phyloP scores from a whole-genome alignment of 2,888 invertebrate genomes.

The Drymonia ruficornis region DNA sequence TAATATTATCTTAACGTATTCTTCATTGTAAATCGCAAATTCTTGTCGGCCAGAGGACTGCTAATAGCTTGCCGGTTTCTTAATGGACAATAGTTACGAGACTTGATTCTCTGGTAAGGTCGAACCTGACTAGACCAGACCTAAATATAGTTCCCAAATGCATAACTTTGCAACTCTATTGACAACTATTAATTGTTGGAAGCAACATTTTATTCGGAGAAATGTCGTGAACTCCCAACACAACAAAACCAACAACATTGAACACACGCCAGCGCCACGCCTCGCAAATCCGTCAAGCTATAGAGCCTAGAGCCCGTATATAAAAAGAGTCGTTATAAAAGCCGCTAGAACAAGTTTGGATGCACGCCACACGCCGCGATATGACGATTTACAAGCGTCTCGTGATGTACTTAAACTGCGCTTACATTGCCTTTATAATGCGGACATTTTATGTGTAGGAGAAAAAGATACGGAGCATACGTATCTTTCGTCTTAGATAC shows the following conservation, averaged over 20 bases:
- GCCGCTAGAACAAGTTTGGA: slow-evolving; percentile 4
- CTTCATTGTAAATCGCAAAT: too few relatives aligned
- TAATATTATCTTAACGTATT: too few relatives aligned
- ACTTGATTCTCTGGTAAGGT: too few relatives aligned
- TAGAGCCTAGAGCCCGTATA: neutral
- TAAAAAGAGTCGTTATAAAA: neutral
- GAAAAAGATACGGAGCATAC: neutral
- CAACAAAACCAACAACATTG: neutral
- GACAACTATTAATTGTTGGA: too few relatives aligned
- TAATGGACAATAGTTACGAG: too few relatives aligned
- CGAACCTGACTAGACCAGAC: too few relatives aligned
- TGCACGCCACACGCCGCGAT: slow-evolving; percentile 4
- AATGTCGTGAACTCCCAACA: neutral
- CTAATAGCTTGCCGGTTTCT: too few relatives aligned
- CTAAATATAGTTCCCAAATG: too few relatives aligned
- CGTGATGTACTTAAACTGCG: slow-evolving; percentile 3
- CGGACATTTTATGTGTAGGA: neutral
- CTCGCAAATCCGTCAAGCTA: neutral
- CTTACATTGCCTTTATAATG: neutral
- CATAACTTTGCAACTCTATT: too few relatives aligned
- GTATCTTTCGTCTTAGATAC: neutral
- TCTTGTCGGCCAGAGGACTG: too few relatives aligned
- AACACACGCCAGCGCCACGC: neutral
- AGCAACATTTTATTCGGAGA: too few relatives aligned
- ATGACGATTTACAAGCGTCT: slow-evolving; percentile 3